These are phyloP conservation scores for Embiotoca jacksoni DNA, from an alignment of 2,113 vertebrate species.

Conservation along the genomic window DNA sequence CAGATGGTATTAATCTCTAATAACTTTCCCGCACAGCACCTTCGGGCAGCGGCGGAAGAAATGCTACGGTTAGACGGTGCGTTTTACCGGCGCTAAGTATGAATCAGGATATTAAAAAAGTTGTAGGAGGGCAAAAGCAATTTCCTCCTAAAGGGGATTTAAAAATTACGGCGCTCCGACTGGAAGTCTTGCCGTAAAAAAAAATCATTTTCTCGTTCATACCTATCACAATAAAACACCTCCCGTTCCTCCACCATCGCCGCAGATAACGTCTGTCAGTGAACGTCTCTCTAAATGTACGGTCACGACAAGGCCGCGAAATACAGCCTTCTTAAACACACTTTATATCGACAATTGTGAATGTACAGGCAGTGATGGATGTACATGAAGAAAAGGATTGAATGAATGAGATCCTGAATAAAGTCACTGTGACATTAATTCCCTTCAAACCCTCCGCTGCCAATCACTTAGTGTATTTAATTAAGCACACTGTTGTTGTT, in stretches of 20 bases:
- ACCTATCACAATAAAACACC: conserved; percentile 45
- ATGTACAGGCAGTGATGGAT: background rate
- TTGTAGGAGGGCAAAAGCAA: conserved; percentile 80
- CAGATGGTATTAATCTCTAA: conserved; percentile 74
- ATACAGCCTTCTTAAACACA: conserved; percentile 19
- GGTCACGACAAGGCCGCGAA: conserved; percentile 30
- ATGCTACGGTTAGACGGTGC: conserved; percentile 50
- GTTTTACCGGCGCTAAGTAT: conserved; percentile 57
- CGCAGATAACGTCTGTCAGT: conserved; percentile 41
- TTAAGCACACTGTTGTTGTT: conserved; percentile 35
- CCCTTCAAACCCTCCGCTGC: conserved; percentile 18
- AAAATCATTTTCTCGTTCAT: conserved; percentile 51
- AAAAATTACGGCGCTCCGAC: conserved; percentile 69
- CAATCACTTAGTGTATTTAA: conserved; percentile 45
- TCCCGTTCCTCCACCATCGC: background rate
- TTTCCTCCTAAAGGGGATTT: conserved; percentile 79
- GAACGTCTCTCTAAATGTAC: conserved; percentile 32
- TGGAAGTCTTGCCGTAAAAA: conserved; percentile 46
- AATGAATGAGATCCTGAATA: background rate
- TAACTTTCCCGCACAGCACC: conserved; percentile 61
- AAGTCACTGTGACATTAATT: conserved; percentile 42
- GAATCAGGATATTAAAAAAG: conserved; percentile 83
- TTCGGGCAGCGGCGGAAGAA: conserved; percentile 46
- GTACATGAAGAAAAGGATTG: background rate
- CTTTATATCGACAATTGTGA: background rate